Base-by-base conservation (phyloP, 2,888 invertebrate genomes). In the Drosophila paucipuncta region DNA sequence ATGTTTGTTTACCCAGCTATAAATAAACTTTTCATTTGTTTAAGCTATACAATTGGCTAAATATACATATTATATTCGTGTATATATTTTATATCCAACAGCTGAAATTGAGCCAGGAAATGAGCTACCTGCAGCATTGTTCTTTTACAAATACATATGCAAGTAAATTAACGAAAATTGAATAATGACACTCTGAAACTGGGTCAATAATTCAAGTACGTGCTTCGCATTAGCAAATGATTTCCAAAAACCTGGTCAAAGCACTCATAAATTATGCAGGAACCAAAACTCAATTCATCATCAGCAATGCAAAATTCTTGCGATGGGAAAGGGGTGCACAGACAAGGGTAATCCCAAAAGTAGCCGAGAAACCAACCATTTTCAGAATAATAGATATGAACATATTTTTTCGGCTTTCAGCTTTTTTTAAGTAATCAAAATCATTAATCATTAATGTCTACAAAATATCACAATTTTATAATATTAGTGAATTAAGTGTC, bases 191-290 rank as follows among this genome's bases (percentile, higher is more conserved):
- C 37, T 70, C 22, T 37, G 59, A 37, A 85, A 75, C 73, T 85
- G 69, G 85, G 85, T 85, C 85, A 85, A 52, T 53, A 67, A 66
- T 67, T 60, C 54, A 75, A 58, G 70, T 81, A 79, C 83, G 78
- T 88, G 82, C 33, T 5, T 52, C 16, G 49, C 73, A 71, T 73
- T 33, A 64, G 22, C n/a, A 66, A 47, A 54, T 28, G 22, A 10
- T 47, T 31, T 50, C 55, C 66, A 47, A 55, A 50, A 64, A 64
- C 55, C 33, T 59, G 54, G 58, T 58, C 77, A 70, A 73, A 70
- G 61, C 43, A 5, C 65, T 66, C 52, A 83, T 86, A 78, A 83
- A 80, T 76, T 75, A 85, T 83, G 71, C 80, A 85, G 68, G 47
- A 82, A 68, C 37, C 58, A 35, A 33, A 28, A n/a, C 16, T 22